These are phyloP conservation scores for Pollimyrus isidori DNA, from an alignment of 2,113 vertebrate species.

Conservation along the genomic window DNA sequence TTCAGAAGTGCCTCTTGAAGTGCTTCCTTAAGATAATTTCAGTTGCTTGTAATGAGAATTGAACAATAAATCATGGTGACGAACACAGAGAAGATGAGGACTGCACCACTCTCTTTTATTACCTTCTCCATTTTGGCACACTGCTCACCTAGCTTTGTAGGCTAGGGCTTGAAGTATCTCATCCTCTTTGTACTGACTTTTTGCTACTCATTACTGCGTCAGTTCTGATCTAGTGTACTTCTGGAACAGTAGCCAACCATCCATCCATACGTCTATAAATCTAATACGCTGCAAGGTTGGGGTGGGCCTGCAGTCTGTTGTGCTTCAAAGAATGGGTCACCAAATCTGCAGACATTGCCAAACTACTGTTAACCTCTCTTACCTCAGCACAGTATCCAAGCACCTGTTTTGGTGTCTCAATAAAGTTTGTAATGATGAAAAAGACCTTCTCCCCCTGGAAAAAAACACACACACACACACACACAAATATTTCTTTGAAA, in stretches of 20 bases:
- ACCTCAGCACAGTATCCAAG: slow-evolving; percentile 80
- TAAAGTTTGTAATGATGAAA: slow-evolving; percentile 79
- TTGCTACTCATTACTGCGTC: background rate
- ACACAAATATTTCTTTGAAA: slow-evolving; percentile 15
- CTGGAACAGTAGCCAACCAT: background rate
- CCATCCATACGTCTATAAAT: background rate
- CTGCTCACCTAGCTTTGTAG: background rate
- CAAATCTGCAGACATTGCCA: background rate
- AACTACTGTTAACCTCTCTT: slow-evolving; percentile 33
- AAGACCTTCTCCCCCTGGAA: slow-evolving; percentile 75
- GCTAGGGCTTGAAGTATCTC: background rate
- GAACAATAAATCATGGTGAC: background rate
- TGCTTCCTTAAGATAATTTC: background rate
- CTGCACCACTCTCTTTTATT: background rate
- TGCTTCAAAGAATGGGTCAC: background rate
- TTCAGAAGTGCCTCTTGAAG: background rate
- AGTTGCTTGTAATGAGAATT: background rate
- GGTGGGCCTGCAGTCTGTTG: background rate
- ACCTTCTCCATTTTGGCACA: background rate
- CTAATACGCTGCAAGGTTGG: background rate
- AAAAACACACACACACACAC: slow-evolving; percentile 19
- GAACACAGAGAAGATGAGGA: background rate
- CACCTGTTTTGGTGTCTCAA: slow-evolving; percentile 79
- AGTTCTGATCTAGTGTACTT: background rate
- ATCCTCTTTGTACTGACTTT: background rate